phyloP scores from a whole-genome alignment of 2,888 invertebrate species.

The Sclerodermus sp. region DNA sequence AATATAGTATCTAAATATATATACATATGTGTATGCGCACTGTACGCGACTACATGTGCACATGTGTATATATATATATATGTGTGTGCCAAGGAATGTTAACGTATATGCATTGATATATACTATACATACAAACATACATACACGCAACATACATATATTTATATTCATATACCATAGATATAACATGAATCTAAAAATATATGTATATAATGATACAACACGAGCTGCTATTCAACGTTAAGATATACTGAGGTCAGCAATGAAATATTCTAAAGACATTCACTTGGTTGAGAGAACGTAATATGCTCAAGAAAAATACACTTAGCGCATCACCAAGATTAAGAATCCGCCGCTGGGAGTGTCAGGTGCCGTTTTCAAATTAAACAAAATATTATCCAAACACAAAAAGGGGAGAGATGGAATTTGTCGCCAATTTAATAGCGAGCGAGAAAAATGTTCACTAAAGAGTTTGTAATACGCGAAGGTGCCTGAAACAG shows the following conservation, averaged over 20 bases:
- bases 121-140: conserved; percentile 22
- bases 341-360: background rate
- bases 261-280: conserved; percentile 48
- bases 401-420: background rate
- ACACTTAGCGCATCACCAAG: conserved; percentile 13
- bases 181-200: conserved; percentile 15
- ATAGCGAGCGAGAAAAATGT: background rate
- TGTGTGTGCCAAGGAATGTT: conserved; percentile 13
- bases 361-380: conserved; percentile 24
- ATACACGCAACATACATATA: conserved; percentile 10
- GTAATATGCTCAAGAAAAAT: conserved; percentile 44
- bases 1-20: conserved; percentile 34
- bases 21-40: conserved; percentile 11
- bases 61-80: conserved; percentile 15
- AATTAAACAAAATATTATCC: background rate
- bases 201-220: conserved; percentile 29
- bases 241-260: conserved; percentile 38
- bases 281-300: conserved; percentile 37
- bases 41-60: conserved; percentile 14
- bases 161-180: too few species aligned
- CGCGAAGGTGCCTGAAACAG: conserved; percentile 18
- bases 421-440: background rate
- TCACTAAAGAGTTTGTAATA: conserved; percentile 9
- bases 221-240: conserved; percentile 27
- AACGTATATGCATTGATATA: conserved; percentile 19